Base-by-base conservation (phyloP, 2,888 invertebrate species). In the Oscheius myriophilus region DNA sequence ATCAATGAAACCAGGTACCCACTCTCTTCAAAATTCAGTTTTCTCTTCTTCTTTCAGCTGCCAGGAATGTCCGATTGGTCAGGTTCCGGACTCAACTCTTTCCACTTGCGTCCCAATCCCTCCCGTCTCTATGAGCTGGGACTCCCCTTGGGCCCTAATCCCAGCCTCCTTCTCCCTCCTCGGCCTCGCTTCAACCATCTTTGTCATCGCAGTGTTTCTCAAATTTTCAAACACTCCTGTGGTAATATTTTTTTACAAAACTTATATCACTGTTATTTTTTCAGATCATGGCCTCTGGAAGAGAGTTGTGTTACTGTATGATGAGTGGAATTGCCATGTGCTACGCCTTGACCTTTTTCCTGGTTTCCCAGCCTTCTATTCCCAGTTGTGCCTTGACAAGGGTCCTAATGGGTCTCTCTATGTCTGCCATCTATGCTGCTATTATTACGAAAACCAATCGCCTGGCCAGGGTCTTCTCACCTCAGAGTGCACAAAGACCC, bases 391-490 rank as follows among this genome's bases (percentile, higher is more conserved):
- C 91, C 3, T 45, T 70, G 55, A 75, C 77, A 6, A 87, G 90
- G 25, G 73, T 78, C 2, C 39, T 78, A 25, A 78, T 78, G 75
- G 92, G 92, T 0, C 89, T 92, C 0, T 92, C 92, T 25, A 89
- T 92, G 73, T 91, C 91, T 72, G 90, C 92, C 65, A 92, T 92
- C 82, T 92, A 92, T 86, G 91, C 92, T 67, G 92, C 92, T 12
- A 90, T 92, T 69, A 89, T 92, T 71, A 92, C 92, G 1, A 92
- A 92, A 86, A 92, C 92, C 1, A 92, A 92, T 87, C 89, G 92
- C 59, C 91, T 92, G 65, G 91, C 91, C 2, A 88, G 92, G 54
- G 92, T 92, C 65, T 91, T 92, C 68, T 91, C 91, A 78, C 91
- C 91, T 69, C 91, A 91, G 81, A 91, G 91, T 14, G 91, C 91